Base-by-base conservation (phyloP, 2,113 vertebrate species). In the Arizona elegans region DNA sequence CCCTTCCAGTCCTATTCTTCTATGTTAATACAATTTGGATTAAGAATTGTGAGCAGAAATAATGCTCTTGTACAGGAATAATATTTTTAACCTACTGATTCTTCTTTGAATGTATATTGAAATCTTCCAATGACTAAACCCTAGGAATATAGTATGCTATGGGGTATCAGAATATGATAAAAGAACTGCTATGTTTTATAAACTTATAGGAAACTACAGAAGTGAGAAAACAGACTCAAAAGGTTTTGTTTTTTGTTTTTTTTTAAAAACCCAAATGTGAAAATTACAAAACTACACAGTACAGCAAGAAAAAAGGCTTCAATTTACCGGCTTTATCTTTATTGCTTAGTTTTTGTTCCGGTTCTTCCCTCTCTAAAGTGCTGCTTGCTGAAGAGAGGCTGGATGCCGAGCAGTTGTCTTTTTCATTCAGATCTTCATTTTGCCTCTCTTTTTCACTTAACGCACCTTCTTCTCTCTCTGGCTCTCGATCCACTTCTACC, bases 331-430 rank as follows among this genome's bases (percentile, higher is more conserved):
- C 96, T 95, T 98, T 98, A 89, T 97, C 98, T 97, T 99, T 98
- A 96, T 96, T 97, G 96, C 96, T 97, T 96, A 98, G 96, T 95
- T 98, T 99, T 97, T 98, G 98, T 96, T 99, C 99, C 91, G 98
- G 98, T 96, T 99, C 99, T 96, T 99, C 99, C 96, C 99, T 98
- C 97, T 99, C 99, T 97, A 99, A 98, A 59, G 99, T 99, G 98
- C 99, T 99, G 97, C 99, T 99, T 93, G 99, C 98, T 88, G 99
- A 99, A 0, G 99, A 99, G 98, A 99, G 98, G 98, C 99, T 99
- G 97, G 99, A 99, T 65, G 99, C 99, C 0, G 99, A 99, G 96
- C 99, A 99, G 98, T 99, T 99, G 97, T 99, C 99, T 95, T 99
- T 99, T 96, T 99, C 99, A 47, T 99, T 99, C 97, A 99, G 98